Conservation (phyloP, 2,888 invertebrate species). For the Synergus umbraculus region DNA sequence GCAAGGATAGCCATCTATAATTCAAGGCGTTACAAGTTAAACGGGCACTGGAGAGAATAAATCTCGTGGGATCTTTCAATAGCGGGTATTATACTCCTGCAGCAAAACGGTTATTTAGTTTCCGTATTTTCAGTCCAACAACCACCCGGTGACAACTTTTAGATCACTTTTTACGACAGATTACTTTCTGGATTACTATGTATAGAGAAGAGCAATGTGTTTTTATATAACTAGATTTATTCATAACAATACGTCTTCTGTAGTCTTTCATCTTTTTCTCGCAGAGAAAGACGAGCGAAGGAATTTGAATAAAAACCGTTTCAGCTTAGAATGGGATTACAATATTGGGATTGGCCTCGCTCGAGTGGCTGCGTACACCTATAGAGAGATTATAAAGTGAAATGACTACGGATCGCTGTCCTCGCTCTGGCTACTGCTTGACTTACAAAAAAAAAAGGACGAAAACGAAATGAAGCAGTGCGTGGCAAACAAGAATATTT, state of each 20-base stretch:
- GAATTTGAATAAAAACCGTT: constrained; percentile 68
- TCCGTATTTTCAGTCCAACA: constrained; percentile 59
- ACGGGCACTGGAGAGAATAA: constrained; percentile 67
- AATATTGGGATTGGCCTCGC: constrained; percentile 66
- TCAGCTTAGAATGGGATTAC: constrained; percentile 64
- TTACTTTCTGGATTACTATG: neutral
- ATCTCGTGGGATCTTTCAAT: constrained; percentile 71
- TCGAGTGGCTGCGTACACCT: constrained; percentile 49
- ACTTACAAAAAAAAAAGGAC: constrained; percentile 47
- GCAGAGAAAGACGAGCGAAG: constrained; percentile 30
- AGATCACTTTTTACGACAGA: neutral
- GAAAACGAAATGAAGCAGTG: constrained; percentile 43
- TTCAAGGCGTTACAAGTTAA: constrained; percentile 73
- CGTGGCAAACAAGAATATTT: constrained; percentile 38
- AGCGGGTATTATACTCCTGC: constrained; percentile 56
- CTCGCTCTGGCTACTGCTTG: constrained; percentile 55
- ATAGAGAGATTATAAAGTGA: constrained; percentile 68
- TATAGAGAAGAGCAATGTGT: neutral
- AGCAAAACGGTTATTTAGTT: constrained; percentile 56
- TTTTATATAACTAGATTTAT: neutral
- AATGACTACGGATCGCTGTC: constrained; percentile 68
- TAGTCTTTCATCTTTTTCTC: neutral
- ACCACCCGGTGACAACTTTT: neutral
- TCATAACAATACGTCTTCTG: neutral
- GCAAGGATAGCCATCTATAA: constrained; percentile 66